phyloP scores from a whole-genome alignment of 2,797 vertebrate species.

The Echeneis naucrates region DNA sequence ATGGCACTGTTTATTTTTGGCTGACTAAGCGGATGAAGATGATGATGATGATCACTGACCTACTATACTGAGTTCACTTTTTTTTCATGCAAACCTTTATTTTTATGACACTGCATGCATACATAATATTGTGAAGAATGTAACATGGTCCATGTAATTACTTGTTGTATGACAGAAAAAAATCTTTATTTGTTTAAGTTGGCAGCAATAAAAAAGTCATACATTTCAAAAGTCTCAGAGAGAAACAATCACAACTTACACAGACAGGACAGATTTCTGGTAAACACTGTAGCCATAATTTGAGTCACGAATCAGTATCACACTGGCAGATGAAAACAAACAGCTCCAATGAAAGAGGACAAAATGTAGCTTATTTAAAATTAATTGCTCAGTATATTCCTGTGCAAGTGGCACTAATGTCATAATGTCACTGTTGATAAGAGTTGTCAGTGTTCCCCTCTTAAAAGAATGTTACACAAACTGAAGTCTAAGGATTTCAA shows the following conservation, averaged over 20 bases:
- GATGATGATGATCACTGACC: neutral
- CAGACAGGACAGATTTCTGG: neutral
- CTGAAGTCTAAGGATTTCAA: slow-evolving; percentile 1
- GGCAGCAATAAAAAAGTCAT: neutral
- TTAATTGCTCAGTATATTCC: neutral
- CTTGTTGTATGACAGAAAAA: neutral
- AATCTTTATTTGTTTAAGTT: neutral
- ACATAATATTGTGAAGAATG: neutral
- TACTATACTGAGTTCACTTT: neutral
- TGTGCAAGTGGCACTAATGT: slow-evolving; percentile 2
- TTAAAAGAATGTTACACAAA: neutral
- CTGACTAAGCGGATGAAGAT: too few relatives aligned
- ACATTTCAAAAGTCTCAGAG: neutral
- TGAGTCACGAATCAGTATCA: slow-evolving; percentile 2
- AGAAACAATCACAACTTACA: neutral
- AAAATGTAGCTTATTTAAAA: neutral
- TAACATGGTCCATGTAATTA: neutral
- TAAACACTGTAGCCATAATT: neutral
- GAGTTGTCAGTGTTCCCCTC: neutral
- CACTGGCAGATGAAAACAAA: slow-evolving; percentile 9
- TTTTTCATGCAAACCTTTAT: neutral
- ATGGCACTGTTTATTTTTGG: too few relatives aligned
- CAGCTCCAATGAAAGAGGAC: neutral
- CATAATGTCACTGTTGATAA: neutral
- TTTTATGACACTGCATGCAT: neutral